These are phyloP conservation scores for Hippocampus barbouri DNA, from an alignment of 2,113 vertebrate species.

Conservation along the genomic window DNA sequence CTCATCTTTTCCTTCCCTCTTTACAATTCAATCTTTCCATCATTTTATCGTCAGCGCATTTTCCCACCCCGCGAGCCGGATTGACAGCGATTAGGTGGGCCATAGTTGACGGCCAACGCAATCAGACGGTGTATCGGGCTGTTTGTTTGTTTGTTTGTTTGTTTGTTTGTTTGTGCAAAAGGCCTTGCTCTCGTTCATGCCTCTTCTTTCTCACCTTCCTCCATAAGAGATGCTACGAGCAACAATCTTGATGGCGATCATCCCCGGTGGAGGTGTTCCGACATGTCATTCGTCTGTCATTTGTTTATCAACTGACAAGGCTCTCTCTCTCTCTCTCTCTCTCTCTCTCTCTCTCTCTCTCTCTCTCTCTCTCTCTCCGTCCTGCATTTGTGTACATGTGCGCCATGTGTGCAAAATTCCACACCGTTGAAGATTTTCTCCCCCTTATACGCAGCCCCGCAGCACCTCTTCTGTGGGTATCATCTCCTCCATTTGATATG, in stretches of 20 bases:
- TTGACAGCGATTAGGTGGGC: conserved; percentile 79
- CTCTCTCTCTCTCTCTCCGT: conserved; percentile 5
- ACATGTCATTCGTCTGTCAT: conserved; percentile 79
- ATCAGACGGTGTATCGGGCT: conserved; percentile 74
- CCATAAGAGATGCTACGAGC: conserved; percentile 67
- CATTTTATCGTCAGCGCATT: conserved; percentile 55
- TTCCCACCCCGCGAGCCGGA: conserved; percentile 58
- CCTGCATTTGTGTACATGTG: conserved; percentile 50
- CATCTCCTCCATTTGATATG: conserved; percentile 68
- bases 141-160: conserved; percentile 16
- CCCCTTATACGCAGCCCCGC: conserved; percentile 36
- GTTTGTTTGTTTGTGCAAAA: conserved; percentile 73
- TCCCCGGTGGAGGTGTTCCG: conserved; percentile 72
- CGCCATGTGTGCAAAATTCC: conserved; percentile 37
- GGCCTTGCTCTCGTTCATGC: conserved; percentile 40
- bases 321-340: conserved; percentile 49
- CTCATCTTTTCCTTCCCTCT: conserved; percentile 37
- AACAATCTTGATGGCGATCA: conserved; percentile 73
- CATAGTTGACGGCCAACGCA: conserved; percentile 73
- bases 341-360: conserved; percentile 60
- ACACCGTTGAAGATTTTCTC: conserved; percentile 53
- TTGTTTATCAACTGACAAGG: conserved; percentile 74
- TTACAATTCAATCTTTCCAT: conserved; percentile 51
- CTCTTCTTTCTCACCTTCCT: conserved; percentile 26
- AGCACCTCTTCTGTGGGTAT: conserved; percentile 69